Base-by-base conservation (phyloP, 1,140 invertebrate genomes). In the Kradibia gibbosae region DNA sequence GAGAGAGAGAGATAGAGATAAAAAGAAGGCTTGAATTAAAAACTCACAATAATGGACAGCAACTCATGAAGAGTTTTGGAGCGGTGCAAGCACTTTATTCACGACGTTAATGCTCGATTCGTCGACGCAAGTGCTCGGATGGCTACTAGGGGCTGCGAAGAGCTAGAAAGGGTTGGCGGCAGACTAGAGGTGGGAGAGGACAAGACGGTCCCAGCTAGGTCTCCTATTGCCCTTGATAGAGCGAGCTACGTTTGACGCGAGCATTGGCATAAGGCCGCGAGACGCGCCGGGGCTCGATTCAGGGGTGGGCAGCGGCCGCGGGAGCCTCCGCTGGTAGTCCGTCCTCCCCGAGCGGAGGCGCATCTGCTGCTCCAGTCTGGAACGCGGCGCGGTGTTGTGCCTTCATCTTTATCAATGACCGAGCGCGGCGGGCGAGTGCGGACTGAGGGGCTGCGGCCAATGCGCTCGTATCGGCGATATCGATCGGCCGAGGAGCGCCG, bases 31-130 rank as follows among this genome's bases (percentile, higher is more conserved):
- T 65, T 22, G 15, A 70, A 82, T 75, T 42, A 28, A 20, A 57
- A 48, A 89, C 90, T 91, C 84, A 91, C 90, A 91, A 88, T 83
- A 90, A 90, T 81, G 89, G 89, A 85, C 89, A 91, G 89, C 89
- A 90, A 85, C 85, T 91, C 89, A 91, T 91, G 87, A 86, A 88
- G 71, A 80, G 53, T 55, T 45, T 31, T 31, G 17, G n/a, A n/a
- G n/a, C 39, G 2, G 53, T 55, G 48, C n/a, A 53, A 73, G 48
- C 28, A 3, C 71, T 17, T n/a, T 8, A n/a, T 13, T 65, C 31
- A 25, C 1, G 62, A 39, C 3, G 62, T 67, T 67, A 39, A 39
- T 11, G 31, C 4, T 3, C 22, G 36, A 65, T 8, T 39, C 20
- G 17, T 67, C 3, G 62, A n/a, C 34, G 36, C 17, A 67, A 67